These are phyloP conservation scores for Phania funesta DNA, from an alignment of 2,888 invertebrate species.

Conservation along the genomic window DNA sequence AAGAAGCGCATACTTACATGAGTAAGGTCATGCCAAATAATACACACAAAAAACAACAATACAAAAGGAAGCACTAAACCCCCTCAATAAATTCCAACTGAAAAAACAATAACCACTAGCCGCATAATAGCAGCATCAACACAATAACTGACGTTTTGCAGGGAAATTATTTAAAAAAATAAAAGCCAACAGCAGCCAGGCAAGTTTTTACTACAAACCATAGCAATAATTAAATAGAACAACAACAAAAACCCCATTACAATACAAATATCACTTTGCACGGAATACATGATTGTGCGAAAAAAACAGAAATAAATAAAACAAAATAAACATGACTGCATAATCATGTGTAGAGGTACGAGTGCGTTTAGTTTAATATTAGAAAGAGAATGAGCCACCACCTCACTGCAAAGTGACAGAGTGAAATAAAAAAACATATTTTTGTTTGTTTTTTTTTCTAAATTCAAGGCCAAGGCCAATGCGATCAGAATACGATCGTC, in stretches of 20 bases:
- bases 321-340: slow-evolving; percentile 12
- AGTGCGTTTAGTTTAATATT: slow-evolving; percentile 26
- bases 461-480: slow-evolving; percentile 75
- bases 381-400: slow-evolving; percentile 32
- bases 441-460: slow-evolving; percentile 11
- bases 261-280: slow-evolving; percentile 10
- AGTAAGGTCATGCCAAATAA: slow-evolving; percentile 36
- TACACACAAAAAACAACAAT: not conserved
- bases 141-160: slow-evolving; percentile 57
- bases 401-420: not conserved
- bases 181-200: slow-evolving; percentile 31
- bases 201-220: slow-evolving; percentile 22
- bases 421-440: not conserved
- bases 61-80: not conserved
- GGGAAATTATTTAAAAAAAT: slow-evolving; percentile 30
- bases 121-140: slow-evolving; percentile 18
- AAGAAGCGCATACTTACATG: slow-evolving; percentile 32
- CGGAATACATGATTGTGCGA: slow-evolving; percentile 8
- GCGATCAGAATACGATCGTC: slow-evolving; percentile 66
- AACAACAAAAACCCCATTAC: slow-evolving; percentile 28
- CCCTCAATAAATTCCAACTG: slow-evolving; percentile 1
- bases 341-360: not conserved
- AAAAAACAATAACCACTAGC: not conserved
- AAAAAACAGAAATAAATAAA: not conserved
- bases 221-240: slow-evolving; percentile 57